Base-by-base conservation (phyloP, 2,888 invertebrate species). In the Lithophane socia region DNA sequence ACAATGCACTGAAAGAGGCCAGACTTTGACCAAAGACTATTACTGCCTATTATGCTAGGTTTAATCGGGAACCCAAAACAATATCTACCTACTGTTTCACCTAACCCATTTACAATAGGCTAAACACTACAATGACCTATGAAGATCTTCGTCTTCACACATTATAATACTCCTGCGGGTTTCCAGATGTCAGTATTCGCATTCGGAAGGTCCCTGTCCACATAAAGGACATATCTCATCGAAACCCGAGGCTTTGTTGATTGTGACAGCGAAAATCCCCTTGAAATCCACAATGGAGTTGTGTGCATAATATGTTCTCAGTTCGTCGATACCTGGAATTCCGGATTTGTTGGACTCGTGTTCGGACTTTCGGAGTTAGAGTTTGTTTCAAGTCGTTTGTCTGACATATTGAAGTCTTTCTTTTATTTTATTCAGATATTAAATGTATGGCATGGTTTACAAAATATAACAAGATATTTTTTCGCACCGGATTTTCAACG, bases 241-340 rank as follows among this genome's bases (percentile, higher is more conserved):
- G 77, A 68, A 69, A 73, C 60, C 69, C 49, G 65, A 54, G 72
- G 83, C 82, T 83, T 82, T 84, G 85, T 82, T 85, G 85, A 85
- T 73, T 82, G 79, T 84, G 79, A 85, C 84, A 77, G 72, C 60
- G 82, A 58, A 70, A 84, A 84, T 85, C 82, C 74, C 67, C 79
- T 60, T 65, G 66, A 84, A 79, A 84, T 79, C 82, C 69, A 68
- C 75, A 42, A 54, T 67, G 61, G 71, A 61, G 79, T 67, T 75
- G 73, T 75, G 67, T 82, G 85, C 67, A 65, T 78, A 73, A 70
- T 67, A 56, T 54, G 54, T 71, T 64, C 47, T 42, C 16, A 67
- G 79, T 56, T 61, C 71, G n/a, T 16, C 80, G 75, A 67, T 83
- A 83, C 29, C 42, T 1, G 37, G 67, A 68, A n/a, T 37, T 73